These are phyloP conservation scores for Atractosteus spatula DNA, from an alignment of 2,113 vertebrate species.

Conservation along the genomic window DNA sequence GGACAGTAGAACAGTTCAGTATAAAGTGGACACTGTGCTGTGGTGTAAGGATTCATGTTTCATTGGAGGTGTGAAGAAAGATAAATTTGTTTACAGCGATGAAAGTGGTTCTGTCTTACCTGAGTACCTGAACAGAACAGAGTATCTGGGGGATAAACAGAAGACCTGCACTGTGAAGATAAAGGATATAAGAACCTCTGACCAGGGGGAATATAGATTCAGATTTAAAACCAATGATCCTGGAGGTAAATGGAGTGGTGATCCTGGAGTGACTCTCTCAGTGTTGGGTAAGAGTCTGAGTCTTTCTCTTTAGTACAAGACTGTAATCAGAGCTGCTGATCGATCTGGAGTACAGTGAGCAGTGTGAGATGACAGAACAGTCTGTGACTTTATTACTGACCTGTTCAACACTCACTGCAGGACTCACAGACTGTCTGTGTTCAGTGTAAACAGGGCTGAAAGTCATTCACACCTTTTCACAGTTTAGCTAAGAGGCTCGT, in stretches of 20 bases:
- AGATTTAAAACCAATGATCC: not conserved
- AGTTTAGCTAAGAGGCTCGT: no score
- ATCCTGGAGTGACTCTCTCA: not conserved
- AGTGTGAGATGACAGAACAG: no score
- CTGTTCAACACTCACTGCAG: no score
- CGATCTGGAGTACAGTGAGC: no score
- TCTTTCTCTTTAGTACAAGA: not conserved
- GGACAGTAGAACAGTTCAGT: accelerated
- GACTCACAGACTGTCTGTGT: no score
- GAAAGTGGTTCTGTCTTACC: accelerated
- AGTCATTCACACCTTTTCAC: no score
- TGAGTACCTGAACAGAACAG: constrained; percentile 2
- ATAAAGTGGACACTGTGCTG: not conserved
- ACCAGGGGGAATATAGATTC: constrained; percentile 26
- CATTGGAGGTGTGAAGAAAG: accelerated
- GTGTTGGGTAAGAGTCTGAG: constrained; percentile 19
- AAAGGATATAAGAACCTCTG: constrained; percentile 16
- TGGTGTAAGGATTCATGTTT: not conserved
- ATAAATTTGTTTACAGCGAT: constrained; percentile 23
- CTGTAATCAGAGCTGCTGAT: not conserved
- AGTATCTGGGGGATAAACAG: constrained; percentile 11
- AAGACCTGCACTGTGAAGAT: constrained; percentile 31
- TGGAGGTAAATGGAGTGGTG: accelerated
- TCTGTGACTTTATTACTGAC: no score
- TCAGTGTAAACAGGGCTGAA: no score